Conservation (phyloP, 2,888 invertebrate species). For the Formica aserva region DNA sequence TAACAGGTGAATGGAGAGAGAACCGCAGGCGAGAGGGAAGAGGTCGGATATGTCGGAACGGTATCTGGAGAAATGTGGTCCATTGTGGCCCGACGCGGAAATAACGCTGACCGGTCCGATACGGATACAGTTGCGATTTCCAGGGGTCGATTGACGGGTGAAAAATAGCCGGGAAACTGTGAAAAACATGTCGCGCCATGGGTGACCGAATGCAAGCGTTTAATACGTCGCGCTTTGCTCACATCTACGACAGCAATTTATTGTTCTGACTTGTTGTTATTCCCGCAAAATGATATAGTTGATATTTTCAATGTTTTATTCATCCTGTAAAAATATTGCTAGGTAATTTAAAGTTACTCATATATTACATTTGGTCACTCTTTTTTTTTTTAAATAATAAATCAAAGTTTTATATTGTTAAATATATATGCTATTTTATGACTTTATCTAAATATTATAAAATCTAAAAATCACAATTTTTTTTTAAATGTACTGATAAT, state of each 20-base stretch:
- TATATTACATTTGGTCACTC: no score
- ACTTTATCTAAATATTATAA: not conserved
- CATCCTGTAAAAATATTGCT: not conserved
- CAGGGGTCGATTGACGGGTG: slow-evolving; percentile 34
- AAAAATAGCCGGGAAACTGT: slow-evolving; percentile 16
- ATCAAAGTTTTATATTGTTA: not conserved
- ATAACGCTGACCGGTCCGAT: slow-evolving; percentile 46
- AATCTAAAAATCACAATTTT: not conserved
- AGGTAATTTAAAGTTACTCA: not conserved
- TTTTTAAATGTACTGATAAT: not conserved
- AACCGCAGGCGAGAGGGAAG: not conserved
- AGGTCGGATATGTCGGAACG: slow-evolving; percentile 5
- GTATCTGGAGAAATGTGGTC: slow-evolving; percentile 45
- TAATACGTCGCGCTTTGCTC: slow-evolving; percentile 1
- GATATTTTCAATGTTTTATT: not conserved
- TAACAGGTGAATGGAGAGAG: slow-evolving; percentile 18
- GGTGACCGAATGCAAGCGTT: not conserved
- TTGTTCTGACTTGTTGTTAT: slow-evolving; percentile 1
- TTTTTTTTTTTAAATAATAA: not conserved
- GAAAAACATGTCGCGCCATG: slow-evolving; percentile 3
- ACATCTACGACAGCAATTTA: slow-evolving; percentile 9
- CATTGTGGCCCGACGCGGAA: slow-evolving; percentile 53
- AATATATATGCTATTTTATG: not conserved
- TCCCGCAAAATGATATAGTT: not conserved
- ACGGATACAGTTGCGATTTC: slow-evolving; percentile 31